Evolutionary conservation across 2,888 invertebrate species (phyloP), one percentile per base, ranked within the genome.

Genomic region (Minunthozetes semirufus): DNA sequence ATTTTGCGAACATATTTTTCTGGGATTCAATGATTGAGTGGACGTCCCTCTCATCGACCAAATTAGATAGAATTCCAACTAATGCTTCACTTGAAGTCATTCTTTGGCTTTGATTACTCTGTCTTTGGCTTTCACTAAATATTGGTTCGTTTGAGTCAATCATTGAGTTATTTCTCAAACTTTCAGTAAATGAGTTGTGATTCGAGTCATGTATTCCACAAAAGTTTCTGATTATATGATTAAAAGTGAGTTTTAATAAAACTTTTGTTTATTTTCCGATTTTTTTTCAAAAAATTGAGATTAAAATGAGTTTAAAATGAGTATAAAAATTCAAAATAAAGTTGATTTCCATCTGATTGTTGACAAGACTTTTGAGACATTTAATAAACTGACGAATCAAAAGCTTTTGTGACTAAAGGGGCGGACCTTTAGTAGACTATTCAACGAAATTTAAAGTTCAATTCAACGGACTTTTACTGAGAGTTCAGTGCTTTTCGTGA

Each of bases 41-140:
- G 0, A 94, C 92, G 84, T 94, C 94, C 76, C 90, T 89, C 81
- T 94, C 93, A 81, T 94, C 91, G 0, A 94, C 93, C 83, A 94
- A 90, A 73, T 93, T 93, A 9, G 94, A 93, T 22, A 94, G 84
- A 0, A 93, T 92, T 83, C 94, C 94, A n/a, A 93, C 89, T 81
- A 94, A 94, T 0, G 93, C 93, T 82, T 94, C 94, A 56, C 72
- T 22, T 29, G 72, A 72, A 46, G 5, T 9, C 53, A 19, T n/a
- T 53, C 19, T 53, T n/a, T 53, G 53, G 6, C n/a, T 33, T 33
- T 33, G 4, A 29, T 11, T 29, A n/a, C 27, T 33, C 9, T 63
- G 56, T 22, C 1, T 4, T 61, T 61, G 29, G 4, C 17, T 1
- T 22, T 61, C 13, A 27, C 15, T 61, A 1, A 9, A 3, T 59